A percentile compares a stretch with the other conserved stretches of the same genome.
Conservation (phyloP, 2,888 invertebrate species). For the Antheraea assamensis region DNA sequence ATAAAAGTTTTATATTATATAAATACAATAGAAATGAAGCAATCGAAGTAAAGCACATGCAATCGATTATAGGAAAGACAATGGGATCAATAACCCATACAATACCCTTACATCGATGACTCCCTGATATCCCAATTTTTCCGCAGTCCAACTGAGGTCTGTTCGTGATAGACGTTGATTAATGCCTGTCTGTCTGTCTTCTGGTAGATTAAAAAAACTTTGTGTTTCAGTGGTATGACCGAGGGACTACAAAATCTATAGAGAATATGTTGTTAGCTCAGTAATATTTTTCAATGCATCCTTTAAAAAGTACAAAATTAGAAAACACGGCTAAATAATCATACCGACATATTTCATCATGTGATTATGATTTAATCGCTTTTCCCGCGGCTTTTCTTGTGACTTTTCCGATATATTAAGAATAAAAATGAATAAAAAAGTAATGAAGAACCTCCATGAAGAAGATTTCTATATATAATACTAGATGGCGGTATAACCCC, state of each 20-base stretch:
- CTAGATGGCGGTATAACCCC: too few relatives aligned
- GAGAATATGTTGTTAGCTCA: slow-evolving; percentile 35
- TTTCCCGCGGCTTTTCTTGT: too few relatives aligned
- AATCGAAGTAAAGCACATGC: neutral
- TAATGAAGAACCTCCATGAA: too few relatives aligned
- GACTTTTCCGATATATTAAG: too few relatives aligned
- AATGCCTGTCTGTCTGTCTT: slow-evolving; percentile 73
- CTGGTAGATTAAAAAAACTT: slow-evolving; percentile 72
- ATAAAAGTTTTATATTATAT: too few relatives aligned
- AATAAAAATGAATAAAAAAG: too few relatives aligned
- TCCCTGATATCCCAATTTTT: slow-evolving; percentile 31
- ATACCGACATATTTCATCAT: too few relatives aligned
- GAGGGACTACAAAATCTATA: slow-evolving; percentile 35
- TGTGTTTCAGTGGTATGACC: slow-evolving; percentile 70
- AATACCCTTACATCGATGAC: slow-evolving; percentile 24
- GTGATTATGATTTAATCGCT: too few relatives aligned
- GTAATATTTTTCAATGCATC: neutral
- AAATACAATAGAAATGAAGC: neutral
- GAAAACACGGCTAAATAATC: too few relatives aligned
- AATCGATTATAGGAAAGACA: slow-evolving; percentile 31
- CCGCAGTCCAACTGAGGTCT: slow-evolving; percentile 46
- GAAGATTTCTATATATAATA: too few relatives aligned
- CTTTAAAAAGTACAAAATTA: too few relatives aligned
- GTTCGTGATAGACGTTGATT: slow-evolving; percentile 78
- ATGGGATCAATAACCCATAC: slow-evolving; percentile 38